A percentile compares a stretch with the other conserved stretches of the same genome.
phyloP scores from a whole-genome alignment of 2,113 vertebrate genomes.

The Erpornis zantholeuca region DNA sequence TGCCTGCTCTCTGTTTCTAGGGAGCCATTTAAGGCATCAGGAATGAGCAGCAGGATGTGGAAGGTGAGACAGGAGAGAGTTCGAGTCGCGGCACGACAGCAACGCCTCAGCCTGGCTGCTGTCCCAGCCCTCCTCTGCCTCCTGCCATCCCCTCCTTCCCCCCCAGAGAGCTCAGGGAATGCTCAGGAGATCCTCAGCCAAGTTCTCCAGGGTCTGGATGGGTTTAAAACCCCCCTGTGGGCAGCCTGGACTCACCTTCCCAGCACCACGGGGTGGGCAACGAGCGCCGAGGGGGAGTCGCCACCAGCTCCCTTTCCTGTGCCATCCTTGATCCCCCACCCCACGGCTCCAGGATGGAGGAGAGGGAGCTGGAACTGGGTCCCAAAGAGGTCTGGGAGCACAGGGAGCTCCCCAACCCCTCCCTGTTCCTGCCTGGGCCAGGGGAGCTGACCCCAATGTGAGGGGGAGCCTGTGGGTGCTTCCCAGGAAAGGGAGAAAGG shows the following conservation, averaged over 20 bases:
- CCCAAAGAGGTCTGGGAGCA: background rate
- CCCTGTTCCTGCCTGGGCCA: background rate
- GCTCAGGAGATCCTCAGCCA: background rate
- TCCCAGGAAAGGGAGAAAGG: background rate
- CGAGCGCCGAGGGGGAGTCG: rapidly evolving
- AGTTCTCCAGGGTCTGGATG: background rate
- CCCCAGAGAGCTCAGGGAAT: background rate
- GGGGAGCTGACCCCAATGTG: background rate
- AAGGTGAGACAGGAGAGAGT: background rate
- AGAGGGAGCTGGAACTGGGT: background rate
- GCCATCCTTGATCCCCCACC: background rate
- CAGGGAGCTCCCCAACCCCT: rapidly evolving
- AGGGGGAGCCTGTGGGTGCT: background rate
- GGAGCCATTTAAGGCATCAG: too few relatives aligned
- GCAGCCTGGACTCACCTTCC: background rate
- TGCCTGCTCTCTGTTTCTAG: too few relatives aligned
- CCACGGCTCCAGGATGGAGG: background rate
- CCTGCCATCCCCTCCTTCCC: background rate
- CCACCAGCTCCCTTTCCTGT: background rate
- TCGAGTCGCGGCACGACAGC: rapidly evolving
- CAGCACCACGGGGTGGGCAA: background rate
- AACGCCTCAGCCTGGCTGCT: background rate
- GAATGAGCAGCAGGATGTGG: background rate
- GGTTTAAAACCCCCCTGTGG: background rate
- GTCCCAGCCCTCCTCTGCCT: background rate